Evolutionary conservation across 2,888 invertebrate genomes (phyloP).

Genomic region (Mechanitis mazaeus): DNA sequence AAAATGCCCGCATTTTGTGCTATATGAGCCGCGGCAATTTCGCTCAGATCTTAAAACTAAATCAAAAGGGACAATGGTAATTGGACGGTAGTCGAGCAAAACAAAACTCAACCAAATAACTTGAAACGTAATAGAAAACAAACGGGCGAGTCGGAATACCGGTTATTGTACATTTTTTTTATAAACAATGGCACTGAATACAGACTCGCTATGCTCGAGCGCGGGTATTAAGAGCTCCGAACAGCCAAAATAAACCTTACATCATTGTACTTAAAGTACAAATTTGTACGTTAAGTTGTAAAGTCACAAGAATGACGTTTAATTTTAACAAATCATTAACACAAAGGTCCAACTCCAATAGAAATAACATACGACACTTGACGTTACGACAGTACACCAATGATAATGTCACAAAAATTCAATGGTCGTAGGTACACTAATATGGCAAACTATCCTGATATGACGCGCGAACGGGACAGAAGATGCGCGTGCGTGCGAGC

Average conservation of each 20-base stretch:
- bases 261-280: not conserved
- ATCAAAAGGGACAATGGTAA: slow-evolving; percentile 26
- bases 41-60: slow-evolving; percentile 31
- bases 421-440: slow-evolving; percentile 53
- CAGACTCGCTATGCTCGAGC: not conserved
- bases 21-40: slow-evolving; percentile 17
- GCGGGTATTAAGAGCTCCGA: not conserved
- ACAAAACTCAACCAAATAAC: slow-evolving; percentile 25
- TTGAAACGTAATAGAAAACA: slow-evolving; percentile 19
- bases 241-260: not conserved
- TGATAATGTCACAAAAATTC: slow-evolving; percentile 66
- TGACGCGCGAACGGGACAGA: slow-evolving; percentile 37
- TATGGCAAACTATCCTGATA: slow-evolving; percentile 73
- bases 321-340: slow-evolving; percentile 31
- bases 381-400: slow-evolving; percentile 44
- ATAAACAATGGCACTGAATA: slow-evolving; percentile 21
- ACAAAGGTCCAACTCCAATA: slow-evolving; percentile 24
- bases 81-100: slow-evolving; percentile 62
- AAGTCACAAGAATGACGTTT: slow-evolving; percentile 19
- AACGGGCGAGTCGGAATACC: slow-evolving; percentile 14
- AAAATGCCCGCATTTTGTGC: slow-evolving; percentile 35
- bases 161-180: slow-evolving; percentile 6
- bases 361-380: slow-evolving; percentile 22
- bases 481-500: slow-evolving; percentile 40
- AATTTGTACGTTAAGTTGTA: not conserved